Conservation (phyloP, 2,888 invertebrate species). For the Apodemia duryi region DNA sequence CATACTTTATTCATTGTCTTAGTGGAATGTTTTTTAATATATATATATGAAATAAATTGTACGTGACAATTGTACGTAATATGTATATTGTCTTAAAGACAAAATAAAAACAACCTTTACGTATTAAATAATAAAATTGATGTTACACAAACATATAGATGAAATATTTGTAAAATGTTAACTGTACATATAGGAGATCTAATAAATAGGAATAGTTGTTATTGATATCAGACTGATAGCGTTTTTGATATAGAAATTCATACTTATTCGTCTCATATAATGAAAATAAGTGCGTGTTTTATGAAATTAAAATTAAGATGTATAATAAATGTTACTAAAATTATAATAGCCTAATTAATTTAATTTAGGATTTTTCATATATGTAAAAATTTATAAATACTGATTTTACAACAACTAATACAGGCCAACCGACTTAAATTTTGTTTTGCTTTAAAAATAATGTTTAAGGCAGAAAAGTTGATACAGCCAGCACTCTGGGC, state of each 20-base stretch:
- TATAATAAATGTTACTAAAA: not conserved
- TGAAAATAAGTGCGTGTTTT: not conserved
- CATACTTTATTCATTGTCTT: too few relatives aligned
- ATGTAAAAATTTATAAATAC: too few relatives aligned
- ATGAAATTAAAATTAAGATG: not conserved
- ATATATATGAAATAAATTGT: too few relatives aligned
- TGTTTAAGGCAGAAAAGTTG: too few relatives aligned
- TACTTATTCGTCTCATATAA: not conserved
- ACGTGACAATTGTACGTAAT: too few relatives aligned
- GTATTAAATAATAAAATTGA: not conserved
- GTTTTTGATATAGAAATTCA: slow-evolving; percentile 16
- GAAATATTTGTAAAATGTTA: slow-evolving; percentile 6
- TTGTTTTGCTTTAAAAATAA: too few relatives aligned
- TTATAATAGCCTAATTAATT: too few relatives aligned
- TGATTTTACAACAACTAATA: too few relatives aligned
- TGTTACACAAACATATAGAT: not conserved
- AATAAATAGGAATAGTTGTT: slow-evolving; percentile 40
- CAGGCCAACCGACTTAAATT: too few relatives aligned
- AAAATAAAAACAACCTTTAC: not conserved
- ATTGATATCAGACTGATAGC: slow-evolving; percentile 71
- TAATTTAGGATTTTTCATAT: too few relatives aligned
- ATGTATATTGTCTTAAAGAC: not conserved
- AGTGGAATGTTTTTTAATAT: too few relatives aligned
- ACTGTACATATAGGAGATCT: not conserved
- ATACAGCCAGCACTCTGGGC: too few relatives aligned